A percentile compares a stretch with the other conserved stretches of the same genome.
phyloP scores from a whole-genome alignment of 2,888 invertebrate species.

The Sminthurinus aureus region DNA sequence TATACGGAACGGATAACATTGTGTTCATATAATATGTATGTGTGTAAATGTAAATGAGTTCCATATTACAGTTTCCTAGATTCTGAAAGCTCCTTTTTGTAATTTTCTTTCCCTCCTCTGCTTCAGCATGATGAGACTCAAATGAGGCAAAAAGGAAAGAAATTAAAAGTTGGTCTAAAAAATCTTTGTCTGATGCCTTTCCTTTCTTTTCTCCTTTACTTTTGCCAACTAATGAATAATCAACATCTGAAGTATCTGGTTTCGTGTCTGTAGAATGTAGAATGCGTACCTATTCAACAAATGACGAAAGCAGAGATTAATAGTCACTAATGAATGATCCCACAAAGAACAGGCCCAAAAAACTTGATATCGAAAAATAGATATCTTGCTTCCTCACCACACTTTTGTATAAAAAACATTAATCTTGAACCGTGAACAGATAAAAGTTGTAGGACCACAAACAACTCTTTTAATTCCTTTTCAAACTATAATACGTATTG shows the following conservation, averaged over 20 bases:
- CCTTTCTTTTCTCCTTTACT: not conserved
- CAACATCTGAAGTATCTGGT: not conserved
- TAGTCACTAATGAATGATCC: slow-evolving; percentile 23
- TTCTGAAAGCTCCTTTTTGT: too few relatives aligned
- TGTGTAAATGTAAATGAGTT: not conserved
- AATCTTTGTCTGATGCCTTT: too few relatives aligned
- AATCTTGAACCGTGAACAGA: too few relatives aligned
- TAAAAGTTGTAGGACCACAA: too few relatives aligned
- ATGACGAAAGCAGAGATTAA: slow-evolving; percentile 20
- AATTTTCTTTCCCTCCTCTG: not conserved
- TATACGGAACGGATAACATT: not conserved
- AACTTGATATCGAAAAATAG: too few relatives aligned
- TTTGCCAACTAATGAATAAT: slow-evolving; percentile 14
- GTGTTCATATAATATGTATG: not conserved
- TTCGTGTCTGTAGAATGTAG: not conserved
- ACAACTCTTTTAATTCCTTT: too few relatives aligned
- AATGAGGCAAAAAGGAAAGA: slow-evolving; percentile 9
- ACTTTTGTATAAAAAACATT: too few relatives aligned
- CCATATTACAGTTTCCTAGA: too few relatives aligned
- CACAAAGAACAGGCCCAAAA: too few relatives aligned
- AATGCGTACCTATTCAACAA: not conserved
- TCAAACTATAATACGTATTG: too few relatives aligned
- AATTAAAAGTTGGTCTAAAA: not conserved
- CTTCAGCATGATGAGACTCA: not conserved
- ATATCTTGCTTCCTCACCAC: too few relatives aligned